Conservation (phyloP, 2,888 invertebrate genomes). For the Apamea anceps region DNA sequence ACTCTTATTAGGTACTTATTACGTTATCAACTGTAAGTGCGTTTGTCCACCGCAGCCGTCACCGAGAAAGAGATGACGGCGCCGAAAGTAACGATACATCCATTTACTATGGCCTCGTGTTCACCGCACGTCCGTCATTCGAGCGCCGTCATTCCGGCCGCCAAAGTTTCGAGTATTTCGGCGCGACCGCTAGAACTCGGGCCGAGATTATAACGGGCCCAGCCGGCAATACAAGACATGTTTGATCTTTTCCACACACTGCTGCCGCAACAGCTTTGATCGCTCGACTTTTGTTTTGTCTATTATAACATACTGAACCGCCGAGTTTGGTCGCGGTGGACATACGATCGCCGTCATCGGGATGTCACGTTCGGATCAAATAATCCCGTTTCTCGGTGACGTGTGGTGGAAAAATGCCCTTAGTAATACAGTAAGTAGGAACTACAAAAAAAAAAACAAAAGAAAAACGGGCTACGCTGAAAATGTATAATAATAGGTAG, state of each 20-base stretch:
- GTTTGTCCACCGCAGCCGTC: not conserved
- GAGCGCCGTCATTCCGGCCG: not conserved
- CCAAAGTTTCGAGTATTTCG: not conserved
- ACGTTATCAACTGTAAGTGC: not conserved
- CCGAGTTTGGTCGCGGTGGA: not conserved
- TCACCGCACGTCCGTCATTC: not conserved
- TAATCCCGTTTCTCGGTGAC: not conserved
- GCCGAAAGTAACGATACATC: not conserved
- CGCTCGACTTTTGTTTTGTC: not conserved
- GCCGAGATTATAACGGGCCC: not conserved
- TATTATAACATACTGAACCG: not conserved
- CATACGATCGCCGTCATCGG: not conserved
- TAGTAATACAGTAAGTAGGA: not conserved
- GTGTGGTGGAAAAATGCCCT: not conserved
- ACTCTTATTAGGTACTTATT: not conserved
- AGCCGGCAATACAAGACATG: not conserved
- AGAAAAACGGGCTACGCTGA: not conserved
- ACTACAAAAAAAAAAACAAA: not conserved
- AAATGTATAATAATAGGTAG: not conserved
- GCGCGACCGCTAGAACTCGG: not conserved
- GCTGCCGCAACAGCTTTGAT: no score
- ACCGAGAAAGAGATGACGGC: not conserved
- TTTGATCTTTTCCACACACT: not conserved
- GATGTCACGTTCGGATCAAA: not conserved
- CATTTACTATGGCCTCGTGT: not conserved